Percentiles rank a stretch among this genome's conserved stretches.
Evolutionary conservation across 64 coral and sea anemone species (phyloP).

Genomic region (Hydrozoanthus tunicans): DNA sequence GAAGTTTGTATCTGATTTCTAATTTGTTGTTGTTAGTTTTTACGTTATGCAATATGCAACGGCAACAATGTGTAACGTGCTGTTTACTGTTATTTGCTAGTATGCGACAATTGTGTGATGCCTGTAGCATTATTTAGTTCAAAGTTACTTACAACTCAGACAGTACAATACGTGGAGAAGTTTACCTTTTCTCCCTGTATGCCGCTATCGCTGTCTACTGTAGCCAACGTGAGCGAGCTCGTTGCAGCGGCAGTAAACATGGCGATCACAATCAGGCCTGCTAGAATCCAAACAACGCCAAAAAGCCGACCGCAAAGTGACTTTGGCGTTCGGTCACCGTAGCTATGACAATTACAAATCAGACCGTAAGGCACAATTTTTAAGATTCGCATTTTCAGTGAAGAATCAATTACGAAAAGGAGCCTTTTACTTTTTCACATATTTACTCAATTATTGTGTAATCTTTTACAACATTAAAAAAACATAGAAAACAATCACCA

Average conservation of each 20-base stretch:
- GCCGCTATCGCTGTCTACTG: neutral
- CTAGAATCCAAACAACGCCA: constrained; percentile 76
- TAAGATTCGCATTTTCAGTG: too few relatives aligned
- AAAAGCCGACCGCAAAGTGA: constrained; percentile 79
- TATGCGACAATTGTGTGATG: too few relatives aligned
- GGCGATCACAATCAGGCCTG: constrained; percentile 69
- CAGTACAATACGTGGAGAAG: neutral
- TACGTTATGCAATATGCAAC: too few relatives aligned
- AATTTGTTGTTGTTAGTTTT: too few relatives aligned
- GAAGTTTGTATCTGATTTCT: too few relatives aligned
- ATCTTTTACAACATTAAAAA: too few relatives aligned
- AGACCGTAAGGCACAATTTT: neutral
- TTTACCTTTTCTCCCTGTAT: constrained; percentile 44
- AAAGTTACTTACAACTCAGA: neutral
- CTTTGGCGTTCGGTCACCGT: constrained; percentile 85
- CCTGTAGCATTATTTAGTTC: neutral
- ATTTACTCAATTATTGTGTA: too few relatives aligned
- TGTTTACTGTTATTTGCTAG: too few relatives aligned
- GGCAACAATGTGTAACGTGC: too few relatives aligned
- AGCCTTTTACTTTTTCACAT: too few relatives aligned
- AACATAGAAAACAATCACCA: too few relatives aligned
- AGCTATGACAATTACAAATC: constrained; percentile 6
- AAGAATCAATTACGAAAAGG: neutral
- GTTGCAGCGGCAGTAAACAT: constrained; percentile 82
- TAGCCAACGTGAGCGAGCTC: constrained; percentile 48